A percentile compares a stretch with the other conserved stretches of the same genome.
These are phyloP conservation scores for Ochropleura leucogaster DNA, from an alignment of 2,888 invertebrate species.

Conservation along the genomic window DNA sequence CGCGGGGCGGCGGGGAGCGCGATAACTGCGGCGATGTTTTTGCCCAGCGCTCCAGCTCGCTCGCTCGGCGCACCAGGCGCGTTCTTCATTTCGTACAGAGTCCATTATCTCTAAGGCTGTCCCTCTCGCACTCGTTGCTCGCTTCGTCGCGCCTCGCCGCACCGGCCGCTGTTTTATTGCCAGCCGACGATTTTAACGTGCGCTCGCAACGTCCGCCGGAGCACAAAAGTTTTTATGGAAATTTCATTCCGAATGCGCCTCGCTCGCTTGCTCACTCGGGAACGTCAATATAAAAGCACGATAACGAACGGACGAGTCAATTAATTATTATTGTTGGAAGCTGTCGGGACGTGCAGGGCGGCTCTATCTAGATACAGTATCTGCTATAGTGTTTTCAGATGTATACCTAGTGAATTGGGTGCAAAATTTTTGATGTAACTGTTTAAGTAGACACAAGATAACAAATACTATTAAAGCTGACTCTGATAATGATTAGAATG, in stretches of 20 bases:
- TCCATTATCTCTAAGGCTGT: constrained; percentile 88
- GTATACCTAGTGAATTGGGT: constrained; percentile 57
- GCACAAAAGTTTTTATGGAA: constrained; percentile 91
- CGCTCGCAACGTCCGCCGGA: constrained; percentile 90
- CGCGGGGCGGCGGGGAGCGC: constrained; percentile 75
- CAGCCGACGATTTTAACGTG: constrained; percentile 91
- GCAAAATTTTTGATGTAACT: constrained; percentile 38
- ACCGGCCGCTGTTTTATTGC: constrained; percentile 91
- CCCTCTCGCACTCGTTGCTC: constrained; percentile 83
- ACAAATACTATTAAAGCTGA: not conserved
- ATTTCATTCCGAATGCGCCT: constrained; percentile 90
- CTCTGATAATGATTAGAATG: constrained; percentile 15
- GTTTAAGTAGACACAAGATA: constrained; percentile 21
- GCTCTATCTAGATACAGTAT: constrained; percentile 81
- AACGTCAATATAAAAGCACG: constrained; percentile 90
- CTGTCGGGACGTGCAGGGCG: constrained; percentile 86
- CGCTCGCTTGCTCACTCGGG: constrained; percentile 88
- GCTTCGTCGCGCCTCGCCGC: constrained; percentile 89
- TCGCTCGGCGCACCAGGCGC: constrained; percentile 87
- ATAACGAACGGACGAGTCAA: constrained; percentile 91
- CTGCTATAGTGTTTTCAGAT: constrained; percentile 71
- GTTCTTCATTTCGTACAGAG: constrained; percentile 89
- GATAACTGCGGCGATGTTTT: constrained; percentile 90
- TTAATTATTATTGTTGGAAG: constrained; percentile 90
- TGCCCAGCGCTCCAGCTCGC: constrained; percentile 87